Percentiles rank a stretch among this genome's conserved stretches.
These are phyloP conservation scores for Strix uralensis DNA, from an alignment of 2,113 vertebrate species.

Conservation along the genomic window DNA sequence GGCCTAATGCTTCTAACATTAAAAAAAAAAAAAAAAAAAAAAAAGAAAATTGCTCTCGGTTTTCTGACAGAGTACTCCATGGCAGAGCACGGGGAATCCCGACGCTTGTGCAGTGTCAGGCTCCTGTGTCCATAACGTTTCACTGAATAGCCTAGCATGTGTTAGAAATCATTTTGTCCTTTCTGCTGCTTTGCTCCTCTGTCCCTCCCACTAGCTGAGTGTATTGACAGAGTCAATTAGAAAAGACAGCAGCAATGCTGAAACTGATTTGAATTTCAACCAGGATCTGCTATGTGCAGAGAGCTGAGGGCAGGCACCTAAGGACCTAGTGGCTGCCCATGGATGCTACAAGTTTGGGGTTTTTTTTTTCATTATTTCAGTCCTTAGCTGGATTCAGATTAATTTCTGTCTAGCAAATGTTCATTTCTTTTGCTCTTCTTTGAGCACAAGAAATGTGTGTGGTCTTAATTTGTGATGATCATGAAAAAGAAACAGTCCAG, in stretches of 20 bases:
- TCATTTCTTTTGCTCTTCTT: neutral
- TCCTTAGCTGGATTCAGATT: neutral
- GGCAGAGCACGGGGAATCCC: neutral
- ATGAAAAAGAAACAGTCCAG: neutral
- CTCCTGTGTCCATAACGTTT: rapidly evolving
- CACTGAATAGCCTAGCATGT: neutral
- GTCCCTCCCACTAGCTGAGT: neutral
- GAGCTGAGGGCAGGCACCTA: neutral
- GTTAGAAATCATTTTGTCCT: neutral
- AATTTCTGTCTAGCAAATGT: neutral
- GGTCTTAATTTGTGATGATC: neutral
- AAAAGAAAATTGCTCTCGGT: neutral
- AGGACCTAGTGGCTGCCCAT: neutral
- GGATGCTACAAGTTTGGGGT: neutral
- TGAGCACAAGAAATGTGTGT: neutral
- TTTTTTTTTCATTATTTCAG: neutral
- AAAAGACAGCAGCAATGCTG: constrained; percentile 8
- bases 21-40: neutral
- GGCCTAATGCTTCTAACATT: neutral
- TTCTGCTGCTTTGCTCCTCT: neutral
- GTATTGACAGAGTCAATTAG: neutral
- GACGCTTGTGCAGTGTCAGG: neutral
- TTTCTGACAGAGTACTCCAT: neutral
- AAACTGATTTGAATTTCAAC: constrained; percentile 44
- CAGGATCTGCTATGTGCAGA: neutral